Conservation (phyloP, 2,113 vertebrate genomes). For the Acrocephalus kingi region DNA sequence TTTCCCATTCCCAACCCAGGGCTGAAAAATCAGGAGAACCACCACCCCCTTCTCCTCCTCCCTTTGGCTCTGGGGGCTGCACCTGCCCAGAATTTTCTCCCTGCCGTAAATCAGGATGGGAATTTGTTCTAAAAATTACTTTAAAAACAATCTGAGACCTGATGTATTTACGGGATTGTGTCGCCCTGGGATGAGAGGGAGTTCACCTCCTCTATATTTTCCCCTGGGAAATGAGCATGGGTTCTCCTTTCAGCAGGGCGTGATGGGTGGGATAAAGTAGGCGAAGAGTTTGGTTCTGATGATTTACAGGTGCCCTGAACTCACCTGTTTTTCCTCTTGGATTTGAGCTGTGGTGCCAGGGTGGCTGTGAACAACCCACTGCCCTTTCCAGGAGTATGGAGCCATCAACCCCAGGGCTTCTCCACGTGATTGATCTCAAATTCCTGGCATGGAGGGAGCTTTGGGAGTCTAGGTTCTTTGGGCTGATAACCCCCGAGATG, state of each 20-base stretch:
- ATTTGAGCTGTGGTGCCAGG: background rate
- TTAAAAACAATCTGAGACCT: conserved; percentile 5
- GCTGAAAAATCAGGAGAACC: background rate
- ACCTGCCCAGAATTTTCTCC: background rate
- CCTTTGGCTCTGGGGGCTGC: background rate
- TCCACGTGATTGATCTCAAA: background rate
- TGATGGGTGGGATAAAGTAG: background rate
- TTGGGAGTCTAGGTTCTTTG: background rate
- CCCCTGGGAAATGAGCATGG: background rate
- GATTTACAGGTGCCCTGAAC: conserved; percentile 14
- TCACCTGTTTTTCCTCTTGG: background rate
- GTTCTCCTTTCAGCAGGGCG: background rate
- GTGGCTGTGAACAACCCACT: conserved; percentile 49
- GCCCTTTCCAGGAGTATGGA: background rate
- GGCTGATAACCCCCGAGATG: too few species aligned
- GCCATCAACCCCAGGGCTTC: background rate
- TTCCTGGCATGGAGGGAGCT: background rate
- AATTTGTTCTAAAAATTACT: conserved; percentile 1
- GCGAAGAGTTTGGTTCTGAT: background rate
- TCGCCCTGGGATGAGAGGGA: background rate
- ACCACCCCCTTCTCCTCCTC: background rate
- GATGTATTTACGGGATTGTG: conserved; percentile 19
- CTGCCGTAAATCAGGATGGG: background rate
- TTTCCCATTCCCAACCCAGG: background rate
- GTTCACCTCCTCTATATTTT: background rate